Conservation (phyloP, 2,113 vertebrate species). For the Camelus bactrianus region DNA sequence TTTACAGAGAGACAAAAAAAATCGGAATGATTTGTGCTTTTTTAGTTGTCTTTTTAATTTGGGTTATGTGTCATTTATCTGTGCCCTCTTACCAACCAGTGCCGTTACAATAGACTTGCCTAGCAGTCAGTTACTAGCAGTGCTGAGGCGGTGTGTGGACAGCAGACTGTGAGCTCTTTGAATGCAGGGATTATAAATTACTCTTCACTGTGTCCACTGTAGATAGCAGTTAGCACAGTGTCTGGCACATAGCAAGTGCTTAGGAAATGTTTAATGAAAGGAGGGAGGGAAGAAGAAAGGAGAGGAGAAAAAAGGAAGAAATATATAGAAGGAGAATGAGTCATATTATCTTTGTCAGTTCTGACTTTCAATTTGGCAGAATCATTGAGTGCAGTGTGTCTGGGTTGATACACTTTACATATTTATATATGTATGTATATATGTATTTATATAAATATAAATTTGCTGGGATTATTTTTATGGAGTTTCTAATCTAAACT, state of each 20-base stretch:
- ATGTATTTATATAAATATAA: background rate
- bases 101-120: background rate
- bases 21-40: background rate
- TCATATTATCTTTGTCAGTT: background rate
- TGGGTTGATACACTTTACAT: background rate
- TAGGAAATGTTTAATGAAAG: slow-evolving; percentile 29
- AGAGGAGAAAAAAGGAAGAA: background rate
- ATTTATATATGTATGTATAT: background rate
- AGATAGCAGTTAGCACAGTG: background rate
- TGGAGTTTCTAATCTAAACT: background rate
- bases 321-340: background rate
- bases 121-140: background rate
- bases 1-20: background rate
- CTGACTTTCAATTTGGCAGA: background rate
- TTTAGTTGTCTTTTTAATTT: slow-evolving; percentile 30
- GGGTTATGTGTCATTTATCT: background rate
- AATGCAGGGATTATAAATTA: background rate
- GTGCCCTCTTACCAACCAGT: background rate
- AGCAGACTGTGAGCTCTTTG: background rate
- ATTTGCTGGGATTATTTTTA: background rate
- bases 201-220: background rate
- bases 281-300: background rate
- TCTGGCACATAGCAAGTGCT: background rate
- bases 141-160: background rate
- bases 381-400: background rate